Evolutionary conservation across 1,140 invertebrate genomes (phyloP).

Genomic region (Pseudachorutes palmiensis): DNA sequence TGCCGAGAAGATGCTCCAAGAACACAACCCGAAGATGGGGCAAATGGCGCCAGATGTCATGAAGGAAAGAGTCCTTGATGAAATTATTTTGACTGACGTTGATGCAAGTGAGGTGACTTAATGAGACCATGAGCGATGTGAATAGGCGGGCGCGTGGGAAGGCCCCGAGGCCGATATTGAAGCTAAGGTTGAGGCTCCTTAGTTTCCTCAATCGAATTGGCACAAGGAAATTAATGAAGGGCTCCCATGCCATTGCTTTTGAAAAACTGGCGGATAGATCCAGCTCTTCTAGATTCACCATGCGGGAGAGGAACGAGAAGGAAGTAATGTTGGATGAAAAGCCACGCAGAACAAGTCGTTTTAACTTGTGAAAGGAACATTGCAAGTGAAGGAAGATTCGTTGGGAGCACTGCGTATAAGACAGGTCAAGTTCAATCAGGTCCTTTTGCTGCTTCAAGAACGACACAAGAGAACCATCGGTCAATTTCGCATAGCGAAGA

Average conservation of each 20-base stretch:
- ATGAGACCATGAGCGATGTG: neutral
- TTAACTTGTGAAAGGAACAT: neutral
- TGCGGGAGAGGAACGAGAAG: constrained; percentile 4
- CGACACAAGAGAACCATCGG: neutral
- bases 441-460: neutral
- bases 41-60: neutral
- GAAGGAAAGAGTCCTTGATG: neutral
- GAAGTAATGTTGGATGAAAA: neutral
- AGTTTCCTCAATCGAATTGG: constrained; percentile 1
- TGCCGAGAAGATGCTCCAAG: neutral
- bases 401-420: neutral
- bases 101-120: neutral
- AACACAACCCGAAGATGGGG: neutral
- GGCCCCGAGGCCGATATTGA: neutral
- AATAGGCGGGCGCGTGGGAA: neutral
- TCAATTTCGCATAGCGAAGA: neutral
- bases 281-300: neutral
- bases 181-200: neutral
- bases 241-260: neutral
- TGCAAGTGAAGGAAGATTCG: neutral
- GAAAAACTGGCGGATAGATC: neutral
- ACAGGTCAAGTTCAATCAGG: neutral
- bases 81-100: neutral
- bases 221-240: neutral
- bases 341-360: neutral